phyloP scores from a whole-genome alignment of 2,797 vertebrate species.

The Sylvia borin region DNA sequence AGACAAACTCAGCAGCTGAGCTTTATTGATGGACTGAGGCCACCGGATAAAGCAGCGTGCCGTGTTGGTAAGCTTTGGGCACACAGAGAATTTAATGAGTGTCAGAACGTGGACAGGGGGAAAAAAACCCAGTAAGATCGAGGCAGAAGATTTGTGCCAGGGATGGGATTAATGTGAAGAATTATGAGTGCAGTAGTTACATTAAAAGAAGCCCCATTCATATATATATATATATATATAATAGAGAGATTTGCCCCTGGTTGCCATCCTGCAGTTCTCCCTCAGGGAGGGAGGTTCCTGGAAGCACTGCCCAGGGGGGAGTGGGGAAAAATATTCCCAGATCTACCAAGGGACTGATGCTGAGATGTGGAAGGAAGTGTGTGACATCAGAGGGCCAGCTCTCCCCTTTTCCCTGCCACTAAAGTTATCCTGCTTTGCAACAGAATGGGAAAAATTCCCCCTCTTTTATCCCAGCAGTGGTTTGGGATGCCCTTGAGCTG shows the following conservation, averaged over 20 bases:
- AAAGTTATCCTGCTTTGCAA: not conserved
- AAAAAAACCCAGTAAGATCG: constrained; percentile 31
- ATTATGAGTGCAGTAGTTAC: not conserved
- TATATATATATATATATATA: not conserved
- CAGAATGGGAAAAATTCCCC: rapidly evolving
- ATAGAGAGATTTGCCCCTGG: not conserved
- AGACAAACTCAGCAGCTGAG: constrained; percentile 32
- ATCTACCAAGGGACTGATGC: not conserved
- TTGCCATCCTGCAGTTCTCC: not conserved
- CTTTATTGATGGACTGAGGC: constrained; percentile 68
- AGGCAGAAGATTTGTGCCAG: constrained; percentile 52
- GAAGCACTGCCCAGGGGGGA: not conserved
- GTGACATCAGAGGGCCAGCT: not conserved
- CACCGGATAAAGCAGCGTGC: constrained; percentile 40
- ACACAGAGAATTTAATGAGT: constrained; percentile 67
- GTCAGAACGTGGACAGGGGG: constrained; percentile 48
- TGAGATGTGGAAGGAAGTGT: not conserved
- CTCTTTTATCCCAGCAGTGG: not conserved
- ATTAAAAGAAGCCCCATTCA: not conserved
- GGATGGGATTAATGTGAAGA: constrained; percentile 39
- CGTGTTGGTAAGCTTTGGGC: constrained; percentile 68
- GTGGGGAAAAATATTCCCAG: not conserved
- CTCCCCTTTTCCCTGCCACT: not conserved
- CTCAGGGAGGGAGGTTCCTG: not conserved
- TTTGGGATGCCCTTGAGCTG: not conserved